Conservation (phyloP, 2,888 invertebrate genomes). For the Protula sp. region DNA sequence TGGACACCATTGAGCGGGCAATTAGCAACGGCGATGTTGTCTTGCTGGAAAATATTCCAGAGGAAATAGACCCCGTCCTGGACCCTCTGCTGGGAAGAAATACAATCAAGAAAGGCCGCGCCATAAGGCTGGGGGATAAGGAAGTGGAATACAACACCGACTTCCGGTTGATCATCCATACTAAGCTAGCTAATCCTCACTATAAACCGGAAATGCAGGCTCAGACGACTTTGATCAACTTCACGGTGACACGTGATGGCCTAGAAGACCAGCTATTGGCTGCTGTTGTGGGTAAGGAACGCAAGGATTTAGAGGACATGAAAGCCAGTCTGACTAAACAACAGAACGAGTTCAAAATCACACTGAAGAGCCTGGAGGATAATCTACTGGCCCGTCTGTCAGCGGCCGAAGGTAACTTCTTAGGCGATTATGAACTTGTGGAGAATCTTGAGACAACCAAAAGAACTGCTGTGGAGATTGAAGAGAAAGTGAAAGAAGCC, state of each 20-base stretch:
- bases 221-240: constrained; percentile 92
- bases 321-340: constrained; percentile 85
- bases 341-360: constrained; percentile 94
- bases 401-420: constrained; percentile 85
- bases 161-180: constrained; percentile 84
- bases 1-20: constrained; percentile 74
- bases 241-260: constrained; percentile 92
- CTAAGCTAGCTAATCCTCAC: constrained; percentile 93
- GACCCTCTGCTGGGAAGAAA: constrained; percentile 86
- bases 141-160: constrained; percentile 84
- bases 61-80: constrained; percentile 85
- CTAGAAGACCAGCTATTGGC: constrained; percentile 91
- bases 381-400: constrained; percentile 83
- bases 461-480: constrained; percentile 90
- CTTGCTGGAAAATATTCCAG: constrained; percentile 86
- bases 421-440: constrained; percentile 91
- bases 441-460: constrained; percentile 95
- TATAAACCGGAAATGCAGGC: constrained; percentile 98
- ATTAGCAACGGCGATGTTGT: constrained; percentile 76
- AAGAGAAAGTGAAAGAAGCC: constrained; percentile 76
- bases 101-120: constrained; percentile 90
- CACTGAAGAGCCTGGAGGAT: constrained; percentile 85
- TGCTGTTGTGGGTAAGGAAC: constrained; percentile 92
- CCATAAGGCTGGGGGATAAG: constrained; percentile 93
- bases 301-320: constrained; percentile 88